These are phyloP conservation scores for Oreochromis niloticus DNA, from an alignment of 2,113 vertebrate genomes.

Conservation along the genomic window DNA sequence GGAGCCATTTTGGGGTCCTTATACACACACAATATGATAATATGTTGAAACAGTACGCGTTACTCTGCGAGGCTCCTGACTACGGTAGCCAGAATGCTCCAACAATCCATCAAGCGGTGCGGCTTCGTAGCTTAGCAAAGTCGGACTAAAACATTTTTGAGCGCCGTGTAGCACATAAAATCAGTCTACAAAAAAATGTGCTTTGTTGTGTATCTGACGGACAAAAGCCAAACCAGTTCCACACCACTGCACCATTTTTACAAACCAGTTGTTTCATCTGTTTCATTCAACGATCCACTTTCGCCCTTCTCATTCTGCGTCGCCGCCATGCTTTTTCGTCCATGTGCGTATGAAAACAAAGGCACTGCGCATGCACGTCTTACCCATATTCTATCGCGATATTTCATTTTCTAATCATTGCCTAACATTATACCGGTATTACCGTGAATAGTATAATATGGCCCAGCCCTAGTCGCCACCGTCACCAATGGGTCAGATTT, in stretches of 20 bases:
- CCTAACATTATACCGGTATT: neutral
- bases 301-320: neutral
- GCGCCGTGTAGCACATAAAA: too few relatives aligned
- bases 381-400: neutral
- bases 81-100: too few relatives aligned
- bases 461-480: fast-evolving
- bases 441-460: fast-evolving
- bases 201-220: fast-evolving
- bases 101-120: too few relatives aligned
- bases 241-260: neutral
- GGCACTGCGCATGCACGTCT: neutral
- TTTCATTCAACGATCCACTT: neutral
- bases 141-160: too few relatives aligned
- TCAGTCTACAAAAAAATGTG: neutral
- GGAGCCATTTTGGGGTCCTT: too few relatives aligned
- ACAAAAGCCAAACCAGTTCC: fast-evolving
- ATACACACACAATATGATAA: too few relatives aligned
- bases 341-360: neutral
- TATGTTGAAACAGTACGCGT: too few relatives aligned
- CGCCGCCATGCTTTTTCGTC: fast-evolving
- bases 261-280: neutral
- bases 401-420: neutral
- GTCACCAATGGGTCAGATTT: neutral
- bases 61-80: too few relatives aligned
- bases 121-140: too few relatives aligned